Conservation (phyloP, 2,797 vertebrate species). For the Falco concolor region DNA sequence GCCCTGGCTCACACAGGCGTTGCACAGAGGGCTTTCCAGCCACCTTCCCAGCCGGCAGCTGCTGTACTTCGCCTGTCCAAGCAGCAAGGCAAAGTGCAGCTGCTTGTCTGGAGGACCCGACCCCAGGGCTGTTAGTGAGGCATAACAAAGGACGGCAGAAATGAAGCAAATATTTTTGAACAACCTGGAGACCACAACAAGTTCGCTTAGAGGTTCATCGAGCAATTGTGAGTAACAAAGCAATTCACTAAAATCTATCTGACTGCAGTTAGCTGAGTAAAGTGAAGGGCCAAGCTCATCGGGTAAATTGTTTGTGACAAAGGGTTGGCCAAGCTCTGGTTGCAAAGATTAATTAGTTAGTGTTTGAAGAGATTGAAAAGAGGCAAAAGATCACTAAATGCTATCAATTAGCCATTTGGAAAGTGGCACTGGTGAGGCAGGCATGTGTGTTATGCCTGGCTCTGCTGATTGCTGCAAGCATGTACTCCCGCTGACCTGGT, state of each 20-base stretch:
- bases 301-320: background rate
- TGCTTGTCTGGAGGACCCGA: background rate
- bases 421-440: background rate
- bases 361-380: background rate
- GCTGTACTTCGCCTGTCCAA: background rate
- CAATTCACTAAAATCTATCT: too few species aligned
- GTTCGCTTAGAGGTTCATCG: background rate
- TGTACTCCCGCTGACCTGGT: accelerated
- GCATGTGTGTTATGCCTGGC: accelerated
- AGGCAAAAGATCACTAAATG: background rate
- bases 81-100: background rate
- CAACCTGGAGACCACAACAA: background rate
- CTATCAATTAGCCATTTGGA: background rate
- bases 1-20: accelerated
- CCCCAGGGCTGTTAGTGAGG: background rate
- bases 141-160: accelerated
- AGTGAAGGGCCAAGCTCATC: accelerated
- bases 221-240: background rate
- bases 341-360: background rate
- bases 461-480: accelerated
- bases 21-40: background rate
- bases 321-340: background rate
- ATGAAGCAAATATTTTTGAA: background rate
- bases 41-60: accelerated
- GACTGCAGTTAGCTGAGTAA: background rate